Percentiles rank a stretch among this genome's conserved stretches.
Evolutionary conservation across 2,113 vertebrate species (phyloP).

Genomic region (Varanus komodoensis): DNA sequence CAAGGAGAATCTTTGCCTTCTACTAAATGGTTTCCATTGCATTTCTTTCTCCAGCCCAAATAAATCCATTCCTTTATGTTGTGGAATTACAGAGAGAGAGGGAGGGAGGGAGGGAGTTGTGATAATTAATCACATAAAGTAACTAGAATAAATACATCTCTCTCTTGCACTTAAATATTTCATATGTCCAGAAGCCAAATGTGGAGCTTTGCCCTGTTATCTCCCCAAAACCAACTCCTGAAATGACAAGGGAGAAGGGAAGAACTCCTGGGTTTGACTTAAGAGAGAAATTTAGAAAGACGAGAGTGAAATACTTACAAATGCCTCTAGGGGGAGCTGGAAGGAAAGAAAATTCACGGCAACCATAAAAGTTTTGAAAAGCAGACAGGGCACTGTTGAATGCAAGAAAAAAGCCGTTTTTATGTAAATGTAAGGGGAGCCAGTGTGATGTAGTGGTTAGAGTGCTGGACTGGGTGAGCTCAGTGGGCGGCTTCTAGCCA

Average conservation of each 20-base stretch:
- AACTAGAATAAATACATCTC: not conserved
- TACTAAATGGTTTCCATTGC: too few relatives aligned
- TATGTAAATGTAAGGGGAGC: not conserved
- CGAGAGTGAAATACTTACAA: not conserved
- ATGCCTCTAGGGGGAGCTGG: not conserved
- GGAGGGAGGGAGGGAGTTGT: not conserved
- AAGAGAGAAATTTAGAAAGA: not conserved
- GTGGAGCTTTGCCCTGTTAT: not conserved
- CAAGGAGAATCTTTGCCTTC: too few relatives aligned
- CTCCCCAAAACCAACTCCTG: not conserved
- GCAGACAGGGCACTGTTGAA: too few relatives aligned
- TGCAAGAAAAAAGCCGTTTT: too few relatives aligned
- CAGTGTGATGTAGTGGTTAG: too few relatives aligned
- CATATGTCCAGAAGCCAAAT: not conserved
- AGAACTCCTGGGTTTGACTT: not conserved
- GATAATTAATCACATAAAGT: not conserved
- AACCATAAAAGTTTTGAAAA: too few relatives aligned
- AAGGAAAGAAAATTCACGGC: not conserved
- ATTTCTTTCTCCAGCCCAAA: too few relatives aligned
- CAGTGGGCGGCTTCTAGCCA: too few relatives aligned
- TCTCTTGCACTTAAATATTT: not conserved
- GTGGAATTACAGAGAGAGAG: not conserved
- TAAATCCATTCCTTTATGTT: too few relatives aligned
- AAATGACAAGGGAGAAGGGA: not conserved
- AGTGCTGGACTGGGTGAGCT: too few relatives aligned